Evolutionary conservation across 2,888 invertebrate species (phyloP), one percentile per base, ranked within the genome.

Genomic region (Apamea sordens): DNA sequence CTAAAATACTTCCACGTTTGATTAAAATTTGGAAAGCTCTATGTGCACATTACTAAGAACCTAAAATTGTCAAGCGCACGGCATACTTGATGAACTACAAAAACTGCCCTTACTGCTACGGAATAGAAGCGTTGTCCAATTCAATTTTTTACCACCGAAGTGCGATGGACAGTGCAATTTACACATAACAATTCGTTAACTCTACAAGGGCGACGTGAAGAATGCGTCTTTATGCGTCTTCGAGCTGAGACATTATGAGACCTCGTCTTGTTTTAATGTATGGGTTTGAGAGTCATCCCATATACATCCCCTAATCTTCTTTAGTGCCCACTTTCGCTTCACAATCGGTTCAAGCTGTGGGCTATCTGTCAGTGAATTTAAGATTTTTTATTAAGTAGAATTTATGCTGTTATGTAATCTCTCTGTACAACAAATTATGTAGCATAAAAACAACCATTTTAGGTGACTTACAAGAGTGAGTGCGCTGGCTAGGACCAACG

Each of bases 401-500:
- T 15, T 15, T 15, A 15, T 47, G 47, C 15, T 65, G 7, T 24
- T 24, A 24, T 24, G 24, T 24, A 13, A 64, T 36, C 24, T 36
- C 15, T 24, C 24, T n/a, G 36, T 41, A 41, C n/a, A n/a, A 21
- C 11, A 36, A 18, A 28, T n/a, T 10, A n/a, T 28, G 28, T 47
- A 28, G 47, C 28, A 47, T 21, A 21, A 47, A 68, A 47, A 68
- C 21, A 7, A 7, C 0, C 1, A 44, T 6, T n/a, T 67, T n/a
- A 67, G 18, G 28, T 44, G 15, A 92, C 94, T 92, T 82, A 97
- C 97, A 92, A 99, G 97, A 64, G 98, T 98, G 36, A 99, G 95
- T 2, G 99, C 97, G 91, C 99, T 99, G 64, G 98, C 98, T 64
- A 98, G 93, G 2, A 99, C 98, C 76, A 99, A 97, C 0, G 99